Conservation (phyloP, 2,113 vertebrate species). For the Chauna torquata region DNA sequence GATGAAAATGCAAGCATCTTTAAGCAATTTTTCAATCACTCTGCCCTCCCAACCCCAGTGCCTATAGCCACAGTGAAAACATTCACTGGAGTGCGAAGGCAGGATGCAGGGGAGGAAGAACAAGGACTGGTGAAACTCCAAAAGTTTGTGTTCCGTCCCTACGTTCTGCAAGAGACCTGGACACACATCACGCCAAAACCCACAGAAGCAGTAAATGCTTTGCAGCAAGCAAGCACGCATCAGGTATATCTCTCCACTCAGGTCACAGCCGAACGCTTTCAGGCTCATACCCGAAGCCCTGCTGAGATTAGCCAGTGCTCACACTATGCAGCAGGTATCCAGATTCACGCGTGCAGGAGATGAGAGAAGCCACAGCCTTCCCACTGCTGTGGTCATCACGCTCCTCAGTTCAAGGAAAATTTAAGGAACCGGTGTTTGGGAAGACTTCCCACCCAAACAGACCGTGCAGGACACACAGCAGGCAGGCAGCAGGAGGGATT, state of each 20-base stretch:
- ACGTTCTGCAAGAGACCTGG: neutral
- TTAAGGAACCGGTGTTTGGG: neutral
- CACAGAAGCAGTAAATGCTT: neutral
- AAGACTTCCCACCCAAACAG: neutral
- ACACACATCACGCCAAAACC: neutral
- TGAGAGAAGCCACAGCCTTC: neutral
- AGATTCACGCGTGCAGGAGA: neutral
- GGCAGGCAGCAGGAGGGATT: neutral
- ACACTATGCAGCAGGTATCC: neutral
- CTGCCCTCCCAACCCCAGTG: neutral
- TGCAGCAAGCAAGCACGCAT: neutral
- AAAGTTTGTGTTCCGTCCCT: neutral
- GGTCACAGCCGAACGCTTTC: neutral
- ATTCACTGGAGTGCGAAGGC: neutral
- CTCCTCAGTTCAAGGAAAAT: neutral
- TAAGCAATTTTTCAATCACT: neutral
- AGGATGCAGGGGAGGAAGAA: neutral
- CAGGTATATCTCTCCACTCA: neutral
- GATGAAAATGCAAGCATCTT: neutral
- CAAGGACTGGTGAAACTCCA: neutral
- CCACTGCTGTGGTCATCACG: neutral
- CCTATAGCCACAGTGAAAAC: neutral
- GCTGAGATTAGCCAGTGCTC: neutral
- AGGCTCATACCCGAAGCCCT: neutral
- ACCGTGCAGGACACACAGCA: neutral